Evolutionary conservation across 2,888 invertebrate species (phyloP), one percentile per base, ranked within the genome.

Genomic region (Alitta virens): DNA sequence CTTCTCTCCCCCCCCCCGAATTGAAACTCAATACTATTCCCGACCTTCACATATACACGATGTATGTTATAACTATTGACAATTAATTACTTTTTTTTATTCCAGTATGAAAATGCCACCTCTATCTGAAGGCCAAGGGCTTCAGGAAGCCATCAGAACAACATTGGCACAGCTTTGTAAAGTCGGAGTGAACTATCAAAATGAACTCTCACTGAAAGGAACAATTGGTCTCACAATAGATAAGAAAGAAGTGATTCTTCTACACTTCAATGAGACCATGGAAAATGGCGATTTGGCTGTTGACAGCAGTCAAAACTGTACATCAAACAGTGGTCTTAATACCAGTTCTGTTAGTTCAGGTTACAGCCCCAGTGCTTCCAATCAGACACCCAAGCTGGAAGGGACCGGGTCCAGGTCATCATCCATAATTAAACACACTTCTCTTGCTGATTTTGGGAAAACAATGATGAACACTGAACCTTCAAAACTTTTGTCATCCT

Each of bases 161-260:
- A 63, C 63, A 25, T 56, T 66, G 50, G 56, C 55, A 21, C 66
- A 66, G 59, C 58, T 66, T 5, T 66, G 63, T 58, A 63, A 63
- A 27, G 56, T 63, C 26, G 63, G 60, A 16, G 27, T 66, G 16
- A 42, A 46, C n/a, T 62, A 66, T 40, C 54, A 61, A 21, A 49
- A n/a, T 55, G 66, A 66, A 25, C 52, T 66, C 18, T 33, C 49
- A 40, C 62, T 66, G n/a, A 60, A 64, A 26, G 66, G 66, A 23
- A 66, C 66, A 14, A 56, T 66, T 21, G 66, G 66, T 18, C 63
- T 66, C n/a, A 66, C 66, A 2, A 53, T 66, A 9, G 66, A 66
- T 33, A 60, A 53, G 40, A 57, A 62, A 49, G 50, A 61, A 18
- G 55, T 56, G 26, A 56, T 66, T 33, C 33, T 66, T 14, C 49